Conservation (phyloP, 2,113 vertebrate genomes). For the Acanthochromis polyacanthus region DNA sequence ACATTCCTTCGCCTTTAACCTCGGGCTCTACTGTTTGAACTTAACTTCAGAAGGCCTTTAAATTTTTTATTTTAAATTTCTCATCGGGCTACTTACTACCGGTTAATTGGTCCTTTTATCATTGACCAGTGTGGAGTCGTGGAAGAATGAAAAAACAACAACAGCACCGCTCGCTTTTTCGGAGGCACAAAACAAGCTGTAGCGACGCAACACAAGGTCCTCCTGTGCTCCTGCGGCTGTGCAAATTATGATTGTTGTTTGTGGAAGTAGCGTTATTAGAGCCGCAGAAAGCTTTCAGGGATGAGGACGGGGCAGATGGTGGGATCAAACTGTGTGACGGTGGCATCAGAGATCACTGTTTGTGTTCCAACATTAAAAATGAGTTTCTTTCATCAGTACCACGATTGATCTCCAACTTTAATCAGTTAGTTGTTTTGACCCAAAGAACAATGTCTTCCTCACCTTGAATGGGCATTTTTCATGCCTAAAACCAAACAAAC, state of each 20-base stretch:
- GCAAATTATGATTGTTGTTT: constrained; percentile 6
- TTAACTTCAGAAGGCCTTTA: constrained; percentile 55
- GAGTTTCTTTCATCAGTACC: neutral
- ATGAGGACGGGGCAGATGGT: neutral
- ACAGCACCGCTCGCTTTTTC: neutral
- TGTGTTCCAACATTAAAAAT: neutral
- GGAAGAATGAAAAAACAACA: neutral
- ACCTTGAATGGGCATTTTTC: too few relatives aligned
- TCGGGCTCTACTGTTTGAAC: constrained; percentile 58
- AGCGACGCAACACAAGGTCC: neutral
- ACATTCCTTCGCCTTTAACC: constrained; percentile 45
- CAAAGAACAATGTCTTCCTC: too few relatives aligned
- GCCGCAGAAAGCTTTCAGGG: constrained; percentile 1
- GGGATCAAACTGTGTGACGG: constrained; percentile 18
- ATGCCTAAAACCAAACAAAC: too few relatives aligned
- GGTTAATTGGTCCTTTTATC: constrained; percentile 29
- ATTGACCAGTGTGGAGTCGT: neutral
- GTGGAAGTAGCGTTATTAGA: neutral
- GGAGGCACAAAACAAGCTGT: neutral
- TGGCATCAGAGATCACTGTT: constrained; percentile 3
- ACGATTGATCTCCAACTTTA: too few relatives aligned
- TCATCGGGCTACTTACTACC: constrained; percentile 21
- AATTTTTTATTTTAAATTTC: constrained; percentile 24
- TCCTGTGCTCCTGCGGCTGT: neutral
- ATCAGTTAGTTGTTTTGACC: too few relatives aligned